Percentiles rank a stretch among this genome's conserved stretches.
phyloP scores from a whole-genome alignment of 1,140 invertebrate genomes.

The Archivesica marissinica region DNA sequence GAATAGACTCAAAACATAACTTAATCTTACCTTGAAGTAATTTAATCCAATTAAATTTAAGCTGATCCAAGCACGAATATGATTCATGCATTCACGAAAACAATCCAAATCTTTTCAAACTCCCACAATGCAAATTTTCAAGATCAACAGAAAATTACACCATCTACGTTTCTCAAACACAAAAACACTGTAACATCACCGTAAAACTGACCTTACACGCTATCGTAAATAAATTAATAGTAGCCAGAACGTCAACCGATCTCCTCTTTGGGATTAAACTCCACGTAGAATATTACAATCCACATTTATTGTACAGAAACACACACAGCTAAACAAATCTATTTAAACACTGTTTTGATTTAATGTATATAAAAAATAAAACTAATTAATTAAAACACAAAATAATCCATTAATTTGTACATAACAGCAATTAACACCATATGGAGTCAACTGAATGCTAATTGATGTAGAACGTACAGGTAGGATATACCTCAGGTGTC shows the following conservation, averaged over 20 bases:
- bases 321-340: neutral
- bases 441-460: conserved; percentile 14
- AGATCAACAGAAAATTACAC: conserved; percentile 27
- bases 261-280: conserved; percentile 3
- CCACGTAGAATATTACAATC: neutral
- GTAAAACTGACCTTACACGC: conserved; percentile 3
- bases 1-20: neutral
- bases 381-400: conserved; percentile 32
- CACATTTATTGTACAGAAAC: neutral
- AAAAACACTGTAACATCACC: neutral
- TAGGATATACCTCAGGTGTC: conserved; percentile 23
- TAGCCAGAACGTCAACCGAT: neutral
- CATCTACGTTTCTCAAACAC: neutral
- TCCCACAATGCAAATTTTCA: no score
- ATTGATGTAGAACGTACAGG: conserved; percentile 17
- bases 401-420: conserved; percentile 43
- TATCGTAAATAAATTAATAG: conserved; percentile 8
- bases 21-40: conserved; percentile 22
- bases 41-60: conserved; percentile 16
- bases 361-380: neutral
- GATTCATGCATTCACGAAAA: conserved; percentile 20
- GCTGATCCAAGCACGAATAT: neutral
- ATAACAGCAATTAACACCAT: conserved; percentile 13
- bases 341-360: neutral
- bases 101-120: conserved; percentile 21